Conservation (phyloP, 2,797 vertebrate species). For the Bothrops alternatus region DNA sequence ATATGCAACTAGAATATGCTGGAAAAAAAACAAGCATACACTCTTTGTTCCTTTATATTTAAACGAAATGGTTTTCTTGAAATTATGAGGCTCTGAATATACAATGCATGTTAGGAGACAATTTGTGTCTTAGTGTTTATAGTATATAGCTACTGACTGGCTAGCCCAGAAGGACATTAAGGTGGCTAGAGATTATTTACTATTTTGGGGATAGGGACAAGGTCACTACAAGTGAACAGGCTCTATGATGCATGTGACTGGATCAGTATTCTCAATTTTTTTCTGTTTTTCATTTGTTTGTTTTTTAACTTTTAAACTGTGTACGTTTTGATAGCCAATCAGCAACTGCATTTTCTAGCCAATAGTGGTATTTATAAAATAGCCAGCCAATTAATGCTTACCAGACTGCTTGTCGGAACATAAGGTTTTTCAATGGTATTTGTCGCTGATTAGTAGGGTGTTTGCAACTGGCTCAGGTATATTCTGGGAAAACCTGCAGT, state of each 20-base stretch:
- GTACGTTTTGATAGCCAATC: background rate
- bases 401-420: background rate
- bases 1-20: background rate
- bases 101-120: background rate
- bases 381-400: background rate
- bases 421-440: background rate
- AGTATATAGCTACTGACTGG: background rate
- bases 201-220: background rate
- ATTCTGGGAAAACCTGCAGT: background rate
- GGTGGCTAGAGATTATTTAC: background rate
- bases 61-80: background rate
- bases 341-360: background rate
- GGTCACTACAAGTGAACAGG: background rate
- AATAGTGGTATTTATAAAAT: background rate
- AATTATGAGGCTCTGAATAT: background rate
- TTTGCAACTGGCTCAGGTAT: background rate
- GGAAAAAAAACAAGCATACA: background rate
- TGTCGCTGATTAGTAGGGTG: background rate
- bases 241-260: background rate
- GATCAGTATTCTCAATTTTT: background rate
- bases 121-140: background rate
- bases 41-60: background rate
- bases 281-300: background rate
- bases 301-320: background rate
- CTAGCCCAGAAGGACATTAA: background rate